These are phyloP conservation scores for Catagonus wagneri DNA, from an alignment of 2,113 vertebrate genomes.

Conservation along the genomic window DNA sequence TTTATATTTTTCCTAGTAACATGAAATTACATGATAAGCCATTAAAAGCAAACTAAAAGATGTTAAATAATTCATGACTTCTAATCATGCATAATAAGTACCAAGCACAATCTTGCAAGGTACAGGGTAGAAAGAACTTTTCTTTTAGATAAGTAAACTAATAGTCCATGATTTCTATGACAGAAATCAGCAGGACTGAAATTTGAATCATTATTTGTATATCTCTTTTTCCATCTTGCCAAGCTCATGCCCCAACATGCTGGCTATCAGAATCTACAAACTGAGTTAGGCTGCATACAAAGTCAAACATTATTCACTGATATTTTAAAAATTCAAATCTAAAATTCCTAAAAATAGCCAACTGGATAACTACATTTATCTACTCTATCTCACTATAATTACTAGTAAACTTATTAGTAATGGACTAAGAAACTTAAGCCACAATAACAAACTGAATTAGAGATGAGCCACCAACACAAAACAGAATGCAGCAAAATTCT, in stretches of 20 bases:
- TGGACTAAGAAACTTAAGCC: neutral
- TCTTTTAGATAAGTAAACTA: neutral
- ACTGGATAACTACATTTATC: neutral
- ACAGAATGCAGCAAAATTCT: neutral
- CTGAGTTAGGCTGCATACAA: neutral
- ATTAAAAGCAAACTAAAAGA: neutral
- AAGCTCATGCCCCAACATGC: neutral
- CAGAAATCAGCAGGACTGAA: neutral
- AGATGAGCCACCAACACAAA: neutral
- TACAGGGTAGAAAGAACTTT: neutral
- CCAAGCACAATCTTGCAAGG: neutral
- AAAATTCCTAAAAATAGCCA: neutral
- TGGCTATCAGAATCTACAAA: neutral
- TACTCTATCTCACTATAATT: neutral
- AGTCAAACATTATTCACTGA: neutral
- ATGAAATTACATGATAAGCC: neutral
- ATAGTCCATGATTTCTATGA: neutral
- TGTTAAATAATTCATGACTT: neutral
- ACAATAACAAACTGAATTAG: neutral
- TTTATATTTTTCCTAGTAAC: neutral
- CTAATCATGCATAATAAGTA: neutral
- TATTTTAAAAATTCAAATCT: conserved; percentile 2
- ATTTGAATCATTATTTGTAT: neutral
- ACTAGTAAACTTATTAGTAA: neutral
- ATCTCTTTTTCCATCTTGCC: neutral